phyloP scores from a whole-genome alignment of 2,113 vertebrate genomes.

The Pelmatolapia mariae region DNA sequence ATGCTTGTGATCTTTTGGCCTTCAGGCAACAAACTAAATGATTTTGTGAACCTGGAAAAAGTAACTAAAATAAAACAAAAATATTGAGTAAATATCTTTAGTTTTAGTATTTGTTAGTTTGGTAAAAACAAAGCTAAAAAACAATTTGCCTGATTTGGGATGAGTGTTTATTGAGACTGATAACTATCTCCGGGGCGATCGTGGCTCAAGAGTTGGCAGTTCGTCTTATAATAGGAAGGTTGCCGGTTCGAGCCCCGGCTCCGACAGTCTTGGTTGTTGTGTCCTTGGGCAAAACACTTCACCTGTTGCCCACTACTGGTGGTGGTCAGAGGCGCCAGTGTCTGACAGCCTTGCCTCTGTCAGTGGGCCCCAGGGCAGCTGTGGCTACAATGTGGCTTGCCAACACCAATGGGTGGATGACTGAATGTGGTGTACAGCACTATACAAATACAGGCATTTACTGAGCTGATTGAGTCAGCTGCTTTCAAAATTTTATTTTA shows the following conservation, averaged over 20 bases:
- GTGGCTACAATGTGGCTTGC: not conserved
- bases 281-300: not conserved
- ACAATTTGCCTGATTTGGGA: not conserved
- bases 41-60: not conserved
- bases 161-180: not conserved
- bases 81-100: not conserved
- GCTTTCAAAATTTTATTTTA: not conserved
- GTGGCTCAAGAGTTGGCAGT: not conserved
- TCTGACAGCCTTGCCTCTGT: too few relatives aligned
- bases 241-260: not conserved
- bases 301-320: not conserved
- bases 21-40: not conserved
- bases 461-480: not conserved
- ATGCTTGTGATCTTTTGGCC: not conserved
- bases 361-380: not conserved
- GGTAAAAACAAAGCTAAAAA: not conserved
- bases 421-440: not conserved
- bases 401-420: not conserved
- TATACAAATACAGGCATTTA: not conserved
- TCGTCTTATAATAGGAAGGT: not conserved
- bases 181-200: not conserved
- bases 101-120: not conserved
- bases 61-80: not conserved
- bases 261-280: not conserved
- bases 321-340: not conserved